Base-by-base conservation (phyloP, 2,888 invertebrate species). In the Halocaridina rubra region DNA sequence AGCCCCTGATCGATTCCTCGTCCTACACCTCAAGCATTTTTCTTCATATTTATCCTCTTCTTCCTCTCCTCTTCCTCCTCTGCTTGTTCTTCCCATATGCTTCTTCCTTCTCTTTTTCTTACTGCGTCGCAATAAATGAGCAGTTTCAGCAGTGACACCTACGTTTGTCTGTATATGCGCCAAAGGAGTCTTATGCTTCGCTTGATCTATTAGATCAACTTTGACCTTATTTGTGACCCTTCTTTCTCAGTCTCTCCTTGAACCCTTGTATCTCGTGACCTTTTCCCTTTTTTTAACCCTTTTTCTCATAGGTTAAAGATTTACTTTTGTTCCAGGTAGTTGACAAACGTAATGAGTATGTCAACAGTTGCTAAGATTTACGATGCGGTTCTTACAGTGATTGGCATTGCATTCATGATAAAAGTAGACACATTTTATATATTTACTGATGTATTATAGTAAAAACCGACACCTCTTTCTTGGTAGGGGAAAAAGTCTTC, bases 121-220 rank as follows among this genome's bases (percentile, higher is more conserved):
- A 30, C 24, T 72, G 24, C 19, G 46, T 74, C 57, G 29, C 61
- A 84, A 59, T 64, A 94, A 86, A 24, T 67, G 67, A 3, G 67
- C 16, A 46, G 16, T 46, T 46, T 16, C 53, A 46, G 10, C 53
- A n/a, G 53, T 53, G 53, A 19, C 19, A 19, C 53, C 53, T 53
- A 16, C 53, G 19, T 16, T 53, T 19, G 53, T 19, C 53, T 53
- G 3, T 19, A n/a, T n/a, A n/a, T n/a, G n/a, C n/a, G n/a, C n/a
- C n/a, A n/a, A n/a, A n/a, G n/a, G n/a, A n/a, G n/a, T n/a, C n/a
- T n/a, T n/a, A n/a, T n/a, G n/a, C n/a, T n/a, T n/a, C n/a, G n/a
- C n/a, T n/a, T n/a, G n/a, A 16, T 46, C 53, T 10, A 16, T 46
- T 46, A 46, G 53, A 46, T 46, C 16, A 46, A 46, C 16, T n/a